These are phyloP conservation scores for Pteruthius melanotis DNA, from an alignment of 2,113 vertebrate genomes.

Conservation along the genomic window DNA sequence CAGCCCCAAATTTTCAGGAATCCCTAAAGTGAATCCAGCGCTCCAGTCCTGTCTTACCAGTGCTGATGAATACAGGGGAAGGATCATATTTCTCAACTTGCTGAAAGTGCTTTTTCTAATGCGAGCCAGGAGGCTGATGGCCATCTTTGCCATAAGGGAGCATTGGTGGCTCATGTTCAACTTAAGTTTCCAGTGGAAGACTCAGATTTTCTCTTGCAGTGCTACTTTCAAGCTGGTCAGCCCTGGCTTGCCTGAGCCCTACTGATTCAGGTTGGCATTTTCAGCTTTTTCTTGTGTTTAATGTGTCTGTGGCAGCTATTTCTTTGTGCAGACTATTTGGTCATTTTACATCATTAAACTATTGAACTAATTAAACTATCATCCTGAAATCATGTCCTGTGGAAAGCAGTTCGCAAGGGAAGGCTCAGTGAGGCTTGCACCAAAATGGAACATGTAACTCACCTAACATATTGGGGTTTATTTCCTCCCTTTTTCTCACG, in stretches of 20 bases:
- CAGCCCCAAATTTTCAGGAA: not conserved
- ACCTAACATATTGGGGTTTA: not conserved
- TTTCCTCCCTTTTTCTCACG: slow-evolving; percentile 58
- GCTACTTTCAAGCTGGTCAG: not conserved
- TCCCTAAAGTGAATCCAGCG: not conserved
- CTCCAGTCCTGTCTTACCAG: not conserved
- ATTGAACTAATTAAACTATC: not conserved
- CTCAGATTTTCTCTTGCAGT: not conserved
- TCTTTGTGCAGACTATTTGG: not conserved
- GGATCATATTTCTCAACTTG: not conserved
- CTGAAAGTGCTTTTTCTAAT: not conserved
- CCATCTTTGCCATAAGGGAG: not conserved
- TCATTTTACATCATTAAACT: not conserved
- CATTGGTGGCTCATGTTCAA: not conserved
- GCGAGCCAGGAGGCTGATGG: not conserved
- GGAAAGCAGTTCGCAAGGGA: not conserved
- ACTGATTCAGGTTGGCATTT: not conserved
- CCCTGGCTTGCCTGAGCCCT: not conserved
- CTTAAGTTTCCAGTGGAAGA: not conserved
- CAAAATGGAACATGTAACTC: not conserved
- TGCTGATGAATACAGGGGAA: not conserved
- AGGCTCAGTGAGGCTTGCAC: not conserved
- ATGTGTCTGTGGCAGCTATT: not conserved
- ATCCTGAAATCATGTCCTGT: not conserved
- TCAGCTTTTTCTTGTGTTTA: not conserved